Evolutionary conservation across 2,113 vertebrate species (phyloP).

Genomic region (Neomonachus schauinslandi): DNA sequence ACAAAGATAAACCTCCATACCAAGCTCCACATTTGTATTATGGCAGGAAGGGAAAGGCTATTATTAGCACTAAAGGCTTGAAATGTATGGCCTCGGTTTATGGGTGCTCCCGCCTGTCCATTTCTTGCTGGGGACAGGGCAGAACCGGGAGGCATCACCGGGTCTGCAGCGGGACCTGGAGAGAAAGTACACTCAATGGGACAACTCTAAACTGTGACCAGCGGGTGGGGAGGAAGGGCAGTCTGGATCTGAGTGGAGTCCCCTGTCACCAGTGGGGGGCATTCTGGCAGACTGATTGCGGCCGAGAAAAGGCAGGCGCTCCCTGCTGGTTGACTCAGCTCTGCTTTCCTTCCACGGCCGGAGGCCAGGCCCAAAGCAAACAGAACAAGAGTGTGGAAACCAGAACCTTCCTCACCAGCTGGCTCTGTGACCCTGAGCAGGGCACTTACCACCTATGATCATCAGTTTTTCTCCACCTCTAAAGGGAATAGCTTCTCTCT

Average conservation of each 20-base stretch:
- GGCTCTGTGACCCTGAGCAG: background rate
- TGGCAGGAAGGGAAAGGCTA: background rate
- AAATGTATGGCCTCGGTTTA: background rate
- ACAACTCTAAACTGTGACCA: background rate
- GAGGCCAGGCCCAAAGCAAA: background rate
- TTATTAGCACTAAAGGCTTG: background rate
- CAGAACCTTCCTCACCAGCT: too few relatives aligned
- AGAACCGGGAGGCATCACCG: fast-evolving
- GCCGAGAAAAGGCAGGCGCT: background rate
- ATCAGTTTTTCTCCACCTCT: background rate
- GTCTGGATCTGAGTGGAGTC: background rate
- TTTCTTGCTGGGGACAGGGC: background rate
- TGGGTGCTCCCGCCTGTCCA: background rate
- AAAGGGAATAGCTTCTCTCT: background rate
- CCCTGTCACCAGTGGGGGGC: background rate
- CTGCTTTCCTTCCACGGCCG: background rate
- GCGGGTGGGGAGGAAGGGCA: too few relatives aligned
- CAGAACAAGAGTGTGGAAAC: fast-evolving
- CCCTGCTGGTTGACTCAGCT: conserved; percentile 35
- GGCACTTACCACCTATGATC: background rate
- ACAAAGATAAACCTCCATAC: background rate
- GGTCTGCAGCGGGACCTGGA: background rate
- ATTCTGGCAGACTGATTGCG: background rate
- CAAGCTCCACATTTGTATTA: background rate
- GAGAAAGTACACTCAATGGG: fast-evolving